Evolutionary conservation across 2,888 invertebrate genomes (phyloP).

Genomic region (Conchocele bisecta): DNA sequence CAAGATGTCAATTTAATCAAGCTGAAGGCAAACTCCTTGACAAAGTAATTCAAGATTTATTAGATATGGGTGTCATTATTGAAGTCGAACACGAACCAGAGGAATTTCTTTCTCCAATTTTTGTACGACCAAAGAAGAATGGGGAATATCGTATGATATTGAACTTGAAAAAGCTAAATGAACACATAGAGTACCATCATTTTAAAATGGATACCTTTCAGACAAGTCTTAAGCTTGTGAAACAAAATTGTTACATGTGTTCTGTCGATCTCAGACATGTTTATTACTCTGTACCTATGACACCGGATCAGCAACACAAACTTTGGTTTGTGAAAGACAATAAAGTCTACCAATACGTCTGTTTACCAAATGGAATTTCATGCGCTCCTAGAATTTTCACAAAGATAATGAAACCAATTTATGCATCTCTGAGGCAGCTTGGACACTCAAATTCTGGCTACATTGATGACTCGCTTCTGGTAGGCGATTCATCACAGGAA

Average conservation of each 20-base stretch:
- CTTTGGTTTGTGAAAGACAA: conserved; percentile 45
- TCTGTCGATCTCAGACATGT: conserved; percentile 48
- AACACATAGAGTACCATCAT: conserved; percentile 28
- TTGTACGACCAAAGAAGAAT: conserved; percentile 30
- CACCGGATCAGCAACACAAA: conserved; percentile 30
- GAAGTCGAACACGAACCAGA: conserved; percentile 10
- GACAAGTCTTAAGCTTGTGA: conserved; percentile 34
- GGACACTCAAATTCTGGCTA: conserved; percentile 46
- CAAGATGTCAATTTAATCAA: conserved; percentile 1
- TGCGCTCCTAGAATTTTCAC: conserved; percentile 51
- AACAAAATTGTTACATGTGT: conserved; percentile 25
- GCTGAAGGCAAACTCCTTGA: conserved; percentile 15
- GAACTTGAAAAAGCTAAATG: conserved; percentile 40
- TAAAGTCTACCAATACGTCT: conserved; percentile 50
- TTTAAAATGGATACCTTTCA: conserved; percentile 52
- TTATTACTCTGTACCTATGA: conserved; percentile 51
- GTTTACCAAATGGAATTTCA: conserved; percentile 48
- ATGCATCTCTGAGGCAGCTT: conserved; percentile 38
- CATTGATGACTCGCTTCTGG: conserved; percentile 51
- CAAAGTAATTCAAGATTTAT: conserved; percentile 26
- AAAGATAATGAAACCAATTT: conserved; percentile 58
- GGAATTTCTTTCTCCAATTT: conserved; percentile 43
- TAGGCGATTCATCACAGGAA: conserved; percentile 14
- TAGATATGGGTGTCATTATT: conserved; percentile 19
- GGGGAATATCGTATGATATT: conserved; percentile 45